phyloP scores from a whole-genome alignment of 2,113 vertebrate species.

The Tor tambroides region DNA sequence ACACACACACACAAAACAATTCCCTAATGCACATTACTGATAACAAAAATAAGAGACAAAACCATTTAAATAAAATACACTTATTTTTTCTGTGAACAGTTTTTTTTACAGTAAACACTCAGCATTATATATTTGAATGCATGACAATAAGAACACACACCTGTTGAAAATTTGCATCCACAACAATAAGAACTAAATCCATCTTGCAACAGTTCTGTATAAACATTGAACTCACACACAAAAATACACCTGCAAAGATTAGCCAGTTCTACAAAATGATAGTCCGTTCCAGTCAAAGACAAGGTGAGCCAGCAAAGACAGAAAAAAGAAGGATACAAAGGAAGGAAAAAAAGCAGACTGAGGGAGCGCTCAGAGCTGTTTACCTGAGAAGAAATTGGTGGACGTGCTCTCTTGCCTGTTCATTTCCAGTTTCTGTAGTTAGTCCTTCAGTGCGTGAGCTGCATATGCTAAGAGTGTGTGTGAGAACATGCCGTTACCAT shows the following conservation, averaged over 20 bases:
- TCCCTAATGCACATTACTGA: not conserved
- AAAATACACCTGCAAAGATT: constrained; percentile 17
- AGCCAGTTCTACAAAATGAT: not conserved
- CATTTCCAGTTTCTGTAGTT: constrained; percentile 60
- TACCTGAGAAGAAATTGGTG: constrained; percentile 71
- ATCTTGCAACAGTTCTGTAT: not conserved
- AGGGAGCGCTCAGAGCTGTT: constrained; percentile 39
- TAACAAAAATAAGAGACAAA: not conserved
- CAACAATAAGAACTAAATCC: not conserved
- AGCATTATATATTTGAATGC: not conserved
- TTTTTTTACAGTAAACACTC: not conserved
- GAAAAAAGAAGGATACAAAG: constrained; percentile 17
- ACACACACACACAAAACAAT: not conserved
- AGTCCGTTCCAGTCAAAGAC: not conserved
- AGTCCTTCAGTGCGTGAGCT: constrained; percentile 33
- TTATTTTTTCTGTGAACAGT: too few relatives aligned
- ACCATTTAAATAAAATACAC: too few relatives aligned
- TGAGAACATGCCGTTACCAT: constrained; percentile 5
- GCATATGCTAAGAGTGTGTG: constrained; percentile 54
- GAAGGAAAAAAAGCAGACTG: not conserved
- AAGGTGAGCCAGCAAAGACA: not conserved
- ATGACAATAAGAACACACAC: not conserved
- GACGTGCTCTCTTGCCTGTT: constrained; percentile 67
- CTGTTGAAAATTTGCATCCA: not conserved
- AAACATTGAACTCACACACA: constrained; percentile 16